These are phyloP conservation scores for Eupelmus urozonus DNA, from an alignment of 2,888 invertebrate genomes.

Conservation along the genomic window DNA sequence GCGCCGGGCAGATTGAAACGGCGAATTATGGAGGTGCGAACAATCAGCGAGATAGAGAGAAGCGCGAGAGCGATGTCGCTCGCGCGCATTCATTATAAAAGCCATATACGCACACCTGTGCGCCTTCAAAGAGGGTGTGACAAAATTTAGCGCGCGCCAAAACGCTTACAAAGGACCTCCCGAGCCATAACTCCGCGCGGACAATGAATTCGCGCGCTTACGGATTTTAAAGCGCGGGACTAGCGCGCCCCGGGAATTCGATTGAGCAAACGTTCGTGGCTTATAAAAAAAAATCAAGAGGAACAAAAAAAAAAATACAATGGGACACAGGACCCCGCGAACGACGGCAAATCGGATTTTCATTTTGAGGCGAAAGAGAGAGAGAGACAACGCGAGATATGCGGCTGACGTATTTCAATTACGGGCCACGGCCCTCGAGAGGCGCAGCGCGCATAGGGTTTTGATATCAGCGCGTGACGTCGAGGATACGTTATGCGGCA, in stretches of 20 bases:
- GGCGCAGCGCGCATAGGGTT: too few species aligned
- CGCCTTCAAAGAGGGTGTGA: not conserved
- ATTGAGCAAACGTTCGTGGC: not conserved
- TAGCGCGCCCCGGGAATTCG: not conserved
- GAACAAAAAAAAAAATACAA: slow-evolving; percentile 1
- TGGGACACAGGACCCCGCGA: not conserved
- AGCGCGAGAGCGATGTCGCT: not conserved
- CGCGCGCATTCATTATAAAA: slow-evolving; percentile 16
- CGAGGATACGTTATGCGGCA: not conserved
- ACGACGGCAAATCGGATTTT: slow-evolving; percentile 39
- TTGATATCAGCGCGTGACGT: slow-evolving; percentile 11
- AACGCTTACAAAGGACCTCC: slow-evolving; percentile 17
- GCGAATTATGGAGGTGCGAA: slow-evolving; percentile 25
- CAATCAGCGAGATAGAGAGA: slow-evolving; percentile 6
- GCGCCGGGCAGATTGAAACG: not conserved
- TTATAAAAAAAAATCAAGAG: not conserved
- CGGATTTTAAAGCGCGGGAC: not conserved
- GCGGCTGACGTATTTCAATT: slow-evolving; percentile 45
- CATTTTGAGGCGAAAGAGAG: slow-evolving; percentile 9
- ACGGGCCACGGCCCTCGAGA: slow-evolving; percentile 19
- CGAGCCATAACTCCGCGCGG: not conserved
- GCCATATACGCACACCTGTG: not conserved
- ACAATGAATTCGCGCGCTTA: not conserved
- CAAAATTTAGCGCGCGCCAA: not conserved
- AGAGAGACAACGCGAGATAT: not conserved